Base-by-base conservation (phyloP, 1,140 invertebrate genomes). In the Papilio polytes region DNA sequence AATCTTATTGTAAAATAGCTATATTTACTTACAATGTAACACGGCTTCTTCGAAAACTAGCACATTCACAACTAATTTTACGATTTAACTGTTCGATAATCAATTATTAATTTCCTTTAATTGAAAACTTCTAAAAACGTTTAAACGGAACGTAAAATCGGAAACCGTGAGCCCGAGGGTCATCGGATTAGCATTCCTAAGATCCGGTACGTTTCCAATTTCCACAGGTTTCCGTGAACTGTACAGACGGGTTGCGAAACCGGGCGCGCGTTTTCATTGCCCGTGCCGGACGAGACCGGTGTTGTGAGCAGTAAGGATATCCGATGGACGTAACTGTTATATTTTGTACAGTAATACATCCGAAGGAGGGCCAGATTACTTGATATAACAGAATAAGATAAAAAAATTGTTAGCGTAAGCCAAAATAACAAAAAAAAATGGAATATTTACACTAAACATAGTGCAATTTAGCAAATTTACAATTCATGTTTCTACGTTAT, bases 311-410 rank as follows among this genome's bases (percentile, higher is more conserved):
- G 36, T 63, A 51, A 76, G 74, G 74, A 76, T 26, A 51, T 76
- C 74, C 74, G 74, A 76, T 76, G 74, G 13, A 76, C 20, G 74
- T n/a, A 51, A 76, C 74, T 53, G 22, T 76, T 76, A 73, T 76
- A 26, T 36, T 31, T 26, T 76, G 10, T 46, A 3, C 10, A 74
- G 0, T 44, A 26, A 48, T 46, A 76, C 46, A 26, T 76, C 74
- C 46, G 46, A 9, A 12, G 20, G 63, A 63, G 63, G 20, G 13
- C 1, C 3, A 13, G 26, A 15, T 70, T 36, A 70, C 63, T 3
- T 20, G 12, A 70, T 31, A 31, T 70, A 70, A 18, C 22, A 70
- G 6, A 70, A 36, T 13, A 70, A 26, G n/a, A 59, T 20, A 15
- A 48, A 48, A 48, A 48, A 41, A 41, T 36, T 36, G 7, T 41